phyloP scores from a whole-genome alignment of 2,888 invertebrate genomes.

The Drosophila kuntzei region DNA sequence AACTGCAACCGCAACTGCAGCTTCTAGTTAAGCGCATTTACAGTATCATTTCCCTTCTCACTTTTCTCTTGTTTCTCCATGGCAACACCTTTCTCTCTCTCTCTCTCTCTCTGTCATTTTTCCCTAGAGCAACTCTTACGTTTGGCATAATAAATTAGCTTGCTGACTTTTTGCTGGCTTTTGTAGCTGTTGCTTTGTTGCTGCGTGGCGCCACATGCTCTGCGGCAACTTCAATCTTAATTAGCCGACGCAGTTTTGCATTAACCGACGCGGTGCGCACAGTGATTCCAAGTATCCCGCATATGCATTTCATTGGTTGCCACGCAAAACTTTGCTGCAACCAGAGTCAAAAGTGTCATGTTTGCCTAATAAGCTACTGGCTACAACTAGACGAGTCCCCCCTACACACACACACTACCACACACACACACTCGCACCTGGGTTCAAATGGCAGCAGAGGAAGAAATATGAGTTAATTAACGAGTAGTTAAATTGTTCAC shows the following conservation, averaged over 20 bases:
- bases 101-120: background rate
- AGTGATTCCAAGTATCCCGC: conserved; percentile 34
- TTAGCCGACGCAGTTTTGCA: conserved; percentile 75
- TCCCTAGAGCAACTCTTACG: conserved; percentile 42
- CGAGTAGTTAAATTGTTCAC: background rate
- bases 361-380: conserved; percentile 57
- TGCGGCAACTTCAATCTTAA: conserved; percentile 78
- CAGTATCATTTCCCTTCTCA: conserved; percentile 4
- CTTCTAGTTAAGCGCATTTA: conserved; percentile 41
- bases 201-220: conserved; percentile 36
- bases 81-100: conserved; percentile 1
- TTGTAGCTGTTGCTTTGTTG: conserved; percentile 25
- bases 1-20: conserved; percentile 8
- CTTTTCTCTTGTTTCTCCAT: background rate
- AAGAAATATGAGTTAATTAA: conserved; percentile 8
- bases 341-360: conserved; percentile 46
- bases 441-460: background rate
- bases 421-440: conserved; percentile 6
- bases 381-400: background rate
- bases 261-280: conserved; percentile 44
- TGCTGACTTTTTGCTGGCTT: conserved; percentile 40
- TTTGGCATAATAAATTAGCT: conserved; percentile 73
- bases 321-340: conserved; percentile 12
- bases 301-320: conserved; percentile 48
- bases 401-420: background rate